Evolutionary conservation across 2,113 vertebrate genomes (phyloP).

Genomic region (Spermophilus dauricus): DNA sequence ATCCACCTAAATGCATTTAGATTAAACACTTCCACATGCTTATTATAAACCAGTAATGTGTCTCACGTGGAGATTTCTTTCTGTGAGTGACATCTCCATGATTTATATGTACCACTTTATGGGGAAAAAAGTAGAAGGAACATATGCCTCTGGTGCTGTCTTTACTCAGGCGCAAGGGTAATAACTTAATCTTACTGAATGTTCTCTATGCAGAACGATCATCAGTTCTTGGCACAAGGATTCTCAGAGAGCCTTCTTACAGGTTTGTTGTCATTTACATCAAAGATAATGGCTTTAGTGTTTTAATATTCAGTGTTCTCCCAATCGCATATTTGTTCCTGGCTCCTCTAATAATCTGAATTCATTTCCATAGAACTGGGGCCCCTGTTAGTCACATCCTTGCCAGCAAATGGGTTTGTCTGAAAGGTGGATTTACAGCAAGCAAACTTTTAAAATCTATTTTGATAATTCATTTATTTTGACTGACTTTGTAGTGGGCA

Average conservation of each 20-base stretch:
- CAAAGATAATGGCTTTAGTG: neutral
- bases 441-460: neutral
- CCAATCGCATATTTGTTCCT: neutral
- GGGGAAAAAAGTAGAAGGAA: neutral
- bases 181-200: neutral
- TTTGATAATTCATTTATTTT: neutral
- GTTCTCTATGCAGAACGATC: neutral
- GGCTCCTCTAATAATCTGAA: neutral
- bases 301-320: neutral
- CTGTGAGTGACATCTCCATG: constrained; percentile 2
- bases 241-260: constrained; percentile 3
- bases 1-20: constrained; percentile 51
- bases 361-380: neutral
- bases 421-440: constrained; percentile 26
- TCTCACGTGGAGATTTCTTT: neutral
- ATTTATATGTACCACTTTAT: constrained; percentile 17
- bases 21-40: constrained; percentile 53
- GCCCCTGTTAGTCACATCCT: neutral
- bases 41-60: neutral
- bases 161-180: neutral
- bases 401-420: neutral
- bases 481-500: neutral
- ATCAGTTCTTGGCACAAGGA: neutral
- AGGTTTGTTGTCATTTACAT: neutral
- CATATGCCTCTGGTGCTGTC: neutral